Evolutionary conservation across 2,113 vertebrate genomes (phyloP).

Genomic region (Gallinago media): DNA sequence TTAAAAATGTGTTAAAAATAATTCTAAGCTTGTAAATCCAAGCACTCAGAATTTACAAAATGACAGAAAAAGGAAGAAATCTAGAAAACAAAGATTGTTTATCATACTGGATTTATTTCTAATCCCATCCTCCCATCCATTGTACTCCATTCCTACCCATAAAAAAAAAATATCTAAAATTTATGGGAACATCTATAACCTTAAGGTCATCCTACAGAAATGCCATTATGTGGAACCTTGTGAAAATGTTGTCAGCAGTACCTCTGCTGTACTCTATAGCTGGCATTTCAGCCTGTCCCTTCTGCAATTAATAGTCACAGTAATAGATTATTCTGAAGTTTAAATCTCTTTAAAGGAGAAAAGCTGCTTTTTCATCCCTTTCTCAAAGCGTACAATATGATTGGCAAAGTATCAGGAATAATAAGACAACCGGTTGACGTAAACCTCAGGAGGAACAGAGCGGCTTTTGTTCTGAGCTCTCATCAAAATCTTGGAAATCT

Average conservation of each 20-base stretch:
- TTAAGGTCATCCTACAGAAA: conserved; percentile 21
- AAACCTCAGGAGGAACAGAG: conserved; percentile 73
- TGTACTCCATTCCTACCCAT: background rate
- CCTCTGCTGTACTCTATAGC: background rate
- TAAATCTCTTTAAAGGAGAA: conserved; percentile 62
- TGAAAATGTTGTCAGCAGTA: conserved; percentile 8
- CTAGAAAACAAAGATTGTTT: background rate
- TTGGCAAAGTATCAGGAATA: conserved; percentile 78
- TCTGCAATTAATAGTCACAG: background rate
- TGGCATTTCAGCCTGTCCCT: background rate
- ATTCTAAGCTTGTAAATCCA: background rate
- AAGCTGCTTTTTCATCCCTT: conserved; percentile 70
- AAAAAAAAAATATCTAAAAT: background rate
- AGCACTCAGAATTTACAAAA: background rate
- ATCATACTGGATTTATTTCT: background rate
- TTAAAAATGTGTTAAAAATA: background rate
- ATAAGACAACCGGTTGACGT: conserved; percentile 73
- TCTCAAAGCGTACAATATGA: conserved; percentile 72
- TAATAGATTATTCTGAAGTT: conserved; percentile 43
- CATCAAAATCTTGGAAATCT: conserved; percentile 65
- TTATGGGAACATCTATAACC: conserved; percentile 22
- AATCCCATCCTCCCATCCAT: background rate
- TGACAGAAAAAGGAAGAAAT: background rate
- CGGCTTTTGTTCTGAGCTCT: conserved; percentile 73
- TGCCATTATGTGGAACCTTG: conserved; percentile 2